Conservation (phyloP, 2,113 vertebrate genomes). For the Spilogale gracilis region DNA sequence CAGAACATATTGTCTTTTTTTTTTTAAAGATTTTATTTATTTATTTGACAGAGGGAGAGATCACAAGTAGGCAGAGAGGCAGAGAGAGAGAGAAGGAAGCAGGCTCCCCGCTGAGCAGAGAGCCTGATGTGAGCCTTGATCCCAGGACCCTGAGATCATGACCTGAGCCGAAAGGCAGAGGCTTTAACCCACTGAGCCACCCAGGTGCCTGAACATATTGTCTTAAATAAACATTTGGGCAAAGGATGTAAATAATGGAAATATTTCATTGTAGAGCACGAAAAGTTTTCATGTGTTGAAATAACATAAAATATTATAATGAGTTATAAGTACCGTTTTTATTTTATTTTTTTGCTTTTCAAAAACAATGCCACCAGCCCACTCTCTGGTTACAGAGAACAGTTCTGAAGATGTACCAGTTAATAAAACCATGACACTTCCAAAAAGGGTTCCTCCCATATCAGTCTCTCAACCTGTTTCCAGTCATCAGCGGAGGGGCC, state of each 20-base stretch:
- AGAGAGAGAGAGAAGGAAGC: no score
- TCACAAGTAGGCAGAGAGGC: no score
- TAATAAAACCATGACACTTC: slow-evolving; percentile 74
- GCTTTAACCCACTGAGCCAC: no score
- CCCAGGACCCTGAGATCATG: no score
- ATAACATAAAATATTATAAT: not conserved
- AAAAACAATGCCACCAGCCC: not conserved
- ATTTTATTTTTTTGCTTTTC: slow-evolving; percentile 44
- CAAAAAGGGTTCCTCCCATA: slow-evolving; percentile 63
- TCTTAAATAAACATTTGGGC: not conserved
- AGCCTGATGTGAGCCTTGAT: no score
- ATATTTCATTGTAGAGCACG: not conserved
- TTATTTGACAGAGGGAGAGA: no score
- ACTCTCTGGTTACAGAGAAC: slow-evolving; percentile 58
- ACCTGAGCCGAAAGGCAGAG: no score
- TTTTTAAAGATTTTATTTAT: no score
- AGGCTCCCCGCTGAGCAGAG: no score
- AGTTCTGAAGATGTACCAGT: slow-evolving; percentile 60
- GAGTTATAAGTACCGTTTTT: not conserved
- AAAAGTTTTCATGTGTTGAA: not conserved
- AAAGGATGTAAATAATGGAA: not conserved
- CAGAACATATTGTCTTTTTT: not conserved
- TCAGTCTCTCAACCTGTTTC: slow-evolving; percentile 56
- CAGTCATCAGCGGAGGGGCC: slow-evolving; percentile 54
- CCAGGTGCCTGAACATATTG: not conserved